Conservation (phyloP, 2,797 vertebrate genomes). For the Poecilia gillii region DNA sequence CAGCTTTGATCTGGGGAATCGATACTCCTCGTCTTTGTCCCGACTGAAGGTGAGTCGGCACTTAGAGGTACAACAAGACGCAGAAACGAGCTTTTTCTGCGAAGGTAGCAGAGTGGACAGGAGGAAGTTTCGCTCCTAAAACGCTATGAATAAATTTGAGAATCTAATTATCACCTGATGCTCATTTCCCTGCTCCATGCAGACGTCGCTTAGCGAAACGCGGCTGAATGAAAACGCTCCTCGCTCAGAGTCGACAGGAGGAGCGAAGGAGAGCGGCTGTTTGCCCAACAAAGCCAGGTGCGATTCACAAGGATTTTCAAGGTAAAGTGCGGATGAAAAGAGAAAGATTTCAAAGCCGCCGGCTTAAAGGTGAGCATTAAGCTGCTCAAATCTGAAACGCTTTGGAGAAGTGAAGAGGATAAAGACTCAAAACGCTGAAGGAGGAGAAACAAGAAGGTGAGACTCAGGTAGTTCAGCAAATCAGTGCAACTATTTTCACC, state of each 20-base stretch:
- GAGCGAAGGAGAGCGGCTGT: slow-evolving; percentile 27
- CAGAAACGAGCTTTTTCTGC: slow-evolving; percentile 4
- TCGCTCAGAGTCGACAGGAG: slow-evolving; percentile 15
- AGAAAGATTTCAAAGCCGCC: slow-evolving; percentile 63
- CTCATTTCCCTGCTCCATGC: slow-evolving; percentile 27
- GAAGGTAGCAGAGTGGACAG: slow-evolving; percentile 22
- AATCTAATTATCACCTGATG: slow-evolving; percentile 63
- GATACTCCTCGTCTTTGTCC: slow-evolving; percentile 50
- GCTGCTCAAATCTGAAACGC: slow-evolving; percentile 79
- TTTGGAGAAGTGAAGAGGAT: slow-evolving; percentile 84
- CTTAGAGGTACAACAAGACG: slow-evolving; percentile 60
- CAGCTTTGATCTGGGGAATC: slow-evolving; percentile 56
- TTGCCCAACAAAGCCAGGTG: slow-evolving; percentile 78
- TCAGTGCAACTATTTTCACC: neutral
- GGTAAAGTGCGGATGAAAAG: slow-evolving; percentile 61
- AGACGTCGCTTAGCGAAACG: slow-evolving; percentile 36
- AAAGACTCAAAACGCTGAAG: slow-evolving; percentile 63
- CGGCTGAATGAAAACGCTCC: slow-evolving; percentile 25
- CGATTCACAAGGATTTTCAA: slow-evolving; percentile 71
- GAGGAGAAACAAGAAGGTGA: slow-evolving; percentile 18
- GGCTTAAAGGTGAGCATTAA: slow-evolving; percentile 72
- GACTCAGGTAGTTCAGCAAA: slow-evolving; percentile 16
- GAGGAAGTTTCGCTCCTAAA: slow-evolving; percentile 38
- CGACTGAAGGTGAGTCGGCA: slow-evolving; percentile 50
- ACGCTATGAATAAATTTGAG: slow-evolving; percentile 53